phyloP scores from a whole-genome alignment of 2,113 vertebrate genomes.

The Bos javanicus region DNA sequence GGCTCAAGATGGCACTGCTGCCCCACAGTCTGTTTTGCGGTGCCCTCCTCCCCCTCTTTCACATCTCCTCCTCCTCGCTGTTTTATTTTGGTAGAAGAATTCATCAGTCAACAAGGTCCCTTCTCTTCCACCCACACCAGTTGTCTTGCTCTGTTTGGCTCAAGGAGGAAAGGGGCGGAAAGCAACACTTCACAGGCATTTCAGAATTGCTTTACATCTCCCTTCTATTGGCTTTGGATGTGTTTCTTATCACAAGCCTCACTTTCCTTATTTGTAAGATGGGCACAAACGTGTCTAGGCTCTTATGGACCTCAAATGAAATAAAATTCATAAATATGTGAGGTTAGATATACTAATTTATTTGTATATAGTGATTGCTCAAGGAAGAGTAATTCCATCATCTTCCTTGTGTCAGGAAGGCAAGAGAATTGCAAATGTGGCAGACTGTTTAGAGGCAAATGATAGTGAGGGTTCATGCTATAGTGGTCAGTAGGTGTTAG shows the following conservation, averaged over 20 bases:
- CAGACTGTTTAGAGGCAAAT: not conserved
- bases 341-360: not conserved
- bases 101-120: not conserved
- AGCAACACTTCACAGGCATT: accelerated
- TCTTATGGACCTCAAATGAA: not conserved
- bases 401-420: not conserved
- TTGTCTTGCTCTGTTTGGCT: not conserved
- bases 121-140: not conserved
- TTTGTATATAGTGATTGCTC: not conserved
- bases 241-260: not conserved
- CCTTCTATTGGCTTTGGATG: not conserved
- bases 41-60: accelerated
- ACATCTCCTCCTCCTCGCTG: accelerated
- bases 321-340: not conserved
- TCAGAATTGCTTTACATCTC: too few relatives aligned
- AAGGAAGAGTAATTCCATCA: not conserved
- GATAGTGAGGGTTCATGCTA: not conserved
- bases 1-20: not conserved
- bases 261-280: not conserved
- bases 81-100: not conserved
- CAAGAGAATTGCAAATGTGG: not conserved
- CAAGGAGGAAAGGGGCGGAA: not conserved
- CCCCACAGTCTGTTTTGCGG: accelerated
- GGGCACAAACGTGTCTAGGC: not conserved
- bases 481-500: not conserved